phyloP scores from a whole-genome alignment of 2,888 invertebrate genomes.

The Galerucella calmariensis region DNA sequence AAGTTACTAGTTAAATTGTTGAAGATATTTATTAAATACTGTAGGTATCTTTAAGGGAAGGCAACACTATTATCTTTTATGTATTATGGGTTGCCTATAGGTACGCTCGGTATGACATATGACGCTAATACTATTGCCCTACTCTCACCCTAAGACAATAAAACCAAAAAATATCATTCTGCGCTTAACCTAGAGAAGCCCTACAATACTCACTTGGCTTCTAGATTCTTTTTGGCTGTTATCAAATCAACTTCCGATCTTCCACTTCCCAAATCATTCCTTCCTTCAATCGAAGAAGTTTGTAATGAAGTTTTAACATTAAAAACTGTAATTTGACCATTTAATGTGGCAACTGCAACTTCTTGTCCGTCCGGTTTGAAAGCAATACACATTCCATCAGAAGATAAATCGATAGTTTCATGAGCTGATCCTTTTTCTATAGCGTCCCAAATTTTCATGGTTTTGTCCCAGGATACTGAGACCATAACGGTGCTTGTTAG shows the following conservation, averaged over 20 bases:
- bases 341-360: constrained; percentile 91
- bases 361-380: constrained; percentile 93
- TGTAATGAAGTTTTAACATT: constrained; percentile 78
- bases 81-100: too few species aligned
- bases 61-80: too few species aligned
- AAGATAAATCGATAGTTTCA: constrained; percentile 81
- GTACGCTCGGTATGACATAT: too few species aligned
- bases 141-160: too few species aligned
- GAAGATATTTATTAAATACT: background rate
- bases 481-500: constrained; percentile 79
- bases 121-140: too few species aligned
- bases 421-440: constrained; percentile 82
- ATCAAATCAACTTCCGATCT: constrained; percentile 85
- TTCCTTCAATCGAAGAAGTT: constrained; percentile 85
- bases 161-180: constrained; percentile 7
- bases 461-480: constrained; percentile 96
- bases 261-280: constrained; percentile 89
- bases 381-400: constrained; percentile 86
- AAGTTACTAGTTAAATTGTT: constrained; percentile 12
- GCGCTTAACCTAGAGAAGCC: too few species aligned
- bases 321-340: constrained; percentile 87
- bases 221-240: constrained; percentile 84
- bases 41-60: too few species aligned
- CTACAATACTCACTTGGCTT: constrained; percentile 78
- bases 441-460: constrained; percentile 91